These are phyloP conservation scores for Campylomormyrus tamandua DNA, from an alignment of 2,113 vertebrate species.

Conservation along the genomic window DNA sequence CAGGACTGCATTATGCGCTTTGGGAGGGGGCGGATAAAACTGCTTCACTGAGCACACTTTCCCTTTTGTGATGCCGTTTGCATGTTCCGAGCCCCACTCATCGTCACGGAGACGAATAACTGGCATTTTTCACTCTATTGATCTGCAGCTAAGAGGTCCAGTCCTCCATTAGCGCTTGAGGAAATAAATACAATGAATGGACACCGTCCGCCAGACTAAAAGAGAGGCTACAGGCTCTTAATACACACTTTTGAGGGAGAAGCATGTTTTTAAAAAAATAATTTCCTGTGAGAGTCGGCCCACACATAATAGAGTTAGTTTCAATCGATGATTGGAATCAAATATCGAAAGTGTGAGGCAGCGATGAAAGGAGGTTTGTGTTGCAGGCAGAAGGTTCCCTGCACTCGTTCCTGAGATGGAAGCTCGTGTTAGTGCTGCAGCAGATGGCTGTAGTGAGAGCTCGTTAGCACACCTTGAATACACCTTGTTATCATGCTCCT, in stretches of 20 bases:
- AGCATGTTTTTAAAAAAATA: not conserved
- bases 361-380: not conserved
- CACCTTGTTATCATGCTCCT: slow-evolving; percentile 13
- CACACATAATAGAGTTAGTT: not conserved
- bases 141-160: not conserved
- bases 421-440: not conserved
- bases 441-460: slow-evolving; percentile 5
- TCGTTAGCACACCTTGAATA: slow-evolving; percentile 17
- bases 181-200: slow-evolving; percentile 2
- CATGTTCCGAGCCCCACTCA: not conserved
- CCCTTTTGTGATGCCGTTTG: not conserved
- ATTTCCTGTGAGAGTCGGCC: not conserved
- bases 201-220: not conserved
- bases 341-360: not conserved
- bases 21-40: not conserved
- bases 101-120: not conserved
- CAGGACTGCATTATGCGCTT: not conserved
- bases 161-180: not conserved
- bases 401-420: not conserved
- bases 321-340: not conserved
- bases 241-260: not conserved
- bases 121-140: not conserved
- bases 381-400: not conserved
- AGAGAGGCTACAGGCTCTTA: not conserved
- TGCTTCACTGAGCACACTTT: not conserved